Evolutionary conservation across 2,113 vertebrate genomes (phyloP), one percentile per base, ranked within the genome.

Genomic region (Bubo scandiacus): DNA sequence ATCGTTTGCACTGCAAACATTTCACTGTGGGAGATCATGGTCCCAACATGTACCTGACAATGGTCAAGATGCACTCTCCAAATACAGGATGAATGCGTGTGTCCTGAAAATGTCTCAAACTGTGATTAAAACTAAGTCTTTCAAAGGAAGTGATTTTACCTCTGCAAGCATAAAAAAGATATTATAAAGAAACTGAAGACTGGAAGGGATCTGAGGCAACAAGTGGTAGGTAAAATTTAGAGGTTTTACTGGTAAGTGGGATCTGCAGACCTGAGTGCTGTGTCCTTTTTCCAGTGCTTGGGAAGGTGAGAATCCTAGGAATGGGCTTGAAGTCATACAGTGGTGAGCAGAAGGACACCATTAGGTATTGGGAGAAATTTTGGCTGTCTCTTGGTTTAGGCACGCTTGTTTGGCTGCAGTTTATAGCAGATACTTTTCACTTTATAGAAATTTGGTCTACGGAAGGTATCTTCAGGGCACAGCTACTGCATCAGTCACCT

Each of bases 111-210:
- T 6, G 0, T 42, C 54, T 81, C 38, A n/a, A 59, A 85, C 36
- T 43, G 1, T 0, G 2, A 14, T 8, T n/a, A 40, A 17, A 87
- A n/a, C 22, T 26, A 22, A 18, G 2, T 13, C 3, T 54, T 63
- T 45, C 34, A 36, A 27, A 38, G 6, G 7, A 57, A 47, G 2
- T 43, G 5, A 3, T n/a, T 78, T 88, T 70, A 18, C 42, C 38
- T 84, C 79, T 84, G 32, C 34, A 54, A 36, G 36, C 13, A 2
- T 16, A 42, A 55, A 47, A 52, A 71, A 16, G 47, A 3, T 27
- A 3, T 55, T n/a, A 12, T 9, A 32, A 52, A 66, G 32, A 42
- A n/a, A n/a, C 7, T 2, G 2, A 81, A 38, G 55, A 8, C 49
- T 66, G 20, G 16, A 72, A 77, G 6, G 20, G 10, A n/a, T 58